Evolutionary conservation across 2,797 vertebrate genomes (phyloP), one percentile per base, ranked within the genome.

Genomic region (Sebastiscus albofasciatus): DNA sequence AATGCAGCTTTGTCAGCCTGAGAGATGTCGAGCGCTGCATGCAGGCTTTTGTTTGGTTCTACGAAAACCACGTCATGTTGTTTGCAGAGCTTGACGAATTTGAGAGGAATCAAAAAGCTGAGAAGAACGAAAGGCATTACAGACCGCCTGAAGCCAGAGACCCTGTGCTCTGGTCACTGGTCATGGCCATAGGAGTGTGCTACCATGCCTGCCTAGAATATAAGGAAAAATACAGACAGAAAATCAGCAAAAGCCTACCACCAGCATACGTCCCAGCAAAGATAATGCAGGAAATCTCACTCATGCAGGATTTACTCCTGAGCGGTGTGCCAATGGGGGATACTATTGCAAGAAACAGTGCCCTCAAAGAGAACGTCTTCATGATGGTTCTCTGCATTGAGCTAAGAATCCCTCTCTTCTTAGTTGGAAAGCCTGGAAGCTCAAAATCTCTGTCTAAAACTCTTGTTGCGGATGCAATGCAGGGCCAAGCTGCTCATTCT

Each of bases 311-410:
- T 88, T 94, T 99, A 9, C 97, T 99, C 66, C 93, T 99, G 59
- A 95, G 81, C 16, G 96, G 96, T 1, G 96, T 97, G 3, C 95
- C 95, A 1, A 92, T 98, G 87, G 95, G 95, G 55, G 94, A 96
- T 24, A 98, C 97, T 5, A 98, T 99, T 70, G 98, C 98, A 73
- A 97, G 85, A 91, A 99, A 99, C 90, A 78, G 90, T 88, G 98
- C 98, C 7, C 92, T 99, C 75, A 99, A 99, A 89, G 98, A 99
- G 91, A 99, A 99, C 0, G 96, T 99, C 79, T 99, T 99, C 90
- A 99, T 99, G 98, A 99, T 99, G 98, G 97, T 98, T 8, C 88
- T 99, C 76, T 99, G 98, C 87, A 98, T 98, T 75, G 98, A 99
- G 84, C 92, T 99, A 46, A 96, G 96, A 91, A 99, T 99, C 79